Evolutionary conservation across 2,113 vertebrate genomes (phyloP), one percentile per base, ranked within the genome.

Genomic region (Paralichthys olivaceus): DNA sequence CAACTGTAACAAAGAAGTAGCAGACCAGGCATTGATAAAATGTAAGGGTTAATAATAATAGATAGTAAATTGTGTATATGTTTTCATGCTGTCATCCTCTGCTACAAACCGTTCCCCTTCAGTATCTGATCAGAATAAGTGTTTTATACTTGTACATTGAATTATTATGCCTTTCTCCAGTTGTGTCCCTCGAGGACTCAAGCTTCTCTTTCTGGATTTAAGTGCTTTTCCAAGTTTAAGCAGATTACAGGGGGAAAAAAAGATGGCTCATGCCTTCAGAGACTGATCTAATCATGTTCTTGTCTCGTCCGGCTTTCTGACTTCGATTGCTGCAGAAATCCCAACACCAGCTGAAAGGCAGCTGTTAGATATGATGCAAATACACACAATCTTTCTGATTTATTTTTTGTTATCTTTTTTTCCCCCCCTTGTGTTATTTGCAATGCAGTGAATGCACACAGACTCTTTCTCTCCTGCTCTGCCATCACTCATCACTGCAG

Each of bases 401-500:
- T n/a, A n/a, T 4, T 40, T 40, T 40, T 5, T 40, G 11, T 40
- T 40, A 7, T 12, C 37, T n/a, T n/a, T n/a, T n/a, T n/a, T 40
- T 40, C 7, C 43, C 43, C 5, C 5, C 43, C 15, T 1, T 64
- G 63, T 54, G 34, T 34, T 59, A 58, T 78, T 81, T 75, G 43
- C 63, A 51, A 40, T 55, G 73, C 77, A 64, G 28, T 1, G 77
- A 67, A 26, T 53, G 26, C 68, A 80, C 57, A 32, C 12, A 60
- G 54, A 19, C 65, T 69, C 70, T 20, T 47, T 65, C 72, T 58
- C 47, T 37, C 0, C 13, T 13, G 49, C 47, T 62, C 51, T 34
- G 60, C 73, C 53, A 59, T 71, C 68, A 32, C 61, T 77, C 69
- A 69, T 78, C 64, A 53, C 87, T 84, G 79, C 81, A 72, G 75